Evolutionary conservation across 2,113 vertebrate genomes (phyloP).

Genomic region (Thalassarche chlororhynchos): DNA sequence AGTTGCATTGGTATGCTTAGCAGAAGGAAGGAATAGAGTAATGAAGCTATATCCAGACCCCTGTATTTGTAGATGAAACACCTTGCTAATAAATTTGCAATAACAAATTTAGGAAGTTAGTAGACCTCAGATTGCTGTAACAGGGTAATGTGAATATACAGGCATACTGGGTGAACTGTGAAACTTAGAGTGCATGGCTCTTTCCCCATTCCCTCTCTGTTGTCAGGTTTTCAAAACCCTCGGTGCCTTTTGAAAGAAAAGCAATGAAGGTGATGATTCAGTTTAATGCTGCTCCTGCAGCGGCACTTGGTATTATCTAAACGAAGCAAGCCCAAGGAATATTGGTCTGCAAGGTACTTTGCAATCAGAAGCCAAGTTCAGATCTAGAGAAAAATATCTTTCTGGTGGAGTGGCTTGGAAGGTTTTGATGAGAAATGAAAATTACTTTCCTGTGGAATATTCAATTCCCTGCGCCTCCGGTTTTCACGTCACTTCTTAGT

Average conservation of each 20-base stretch:
- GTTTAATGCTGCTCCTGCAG: slow-evolving; percentile 4
- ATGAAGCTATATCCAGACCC: neutral
- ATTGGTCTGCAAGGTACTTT: neutral
- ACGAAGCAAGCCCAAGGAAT: neutral
- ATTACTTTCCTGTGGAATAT: neutral
- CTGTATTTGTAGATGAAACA: neutral
- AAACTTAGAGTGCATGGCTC: neutral
- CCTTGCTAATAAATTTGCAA: neutral
- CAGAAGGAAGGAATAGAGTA: neutral
- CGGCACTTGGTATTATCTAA: slow-evolving; percentile 3
- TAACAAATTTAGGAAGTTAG: neutral
- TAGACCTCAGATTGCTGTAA: neutral
- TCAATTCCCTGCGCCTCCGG: neutral
- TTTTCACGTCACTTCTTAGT: neutral
- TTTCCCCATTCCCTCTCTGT: neutral
- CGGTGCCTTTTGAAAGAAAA: neutral
- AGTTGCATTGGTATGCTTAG: neutral
- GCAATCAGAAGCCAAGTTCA: neutral
- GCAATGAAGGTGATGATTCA: neutral
- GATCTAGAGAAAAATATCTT: neutral
- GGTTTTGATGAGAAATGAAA: slow-evolving; percentile 22
- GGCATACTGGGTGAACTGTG: neutral
- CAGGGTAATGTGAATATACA: neutral
- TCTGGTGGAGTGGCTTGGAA: neutral
- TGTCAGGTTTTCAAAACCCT: neutral